Conservation (phyloP, 2,113 vertebrate genomes). For the Strigops habroptila region DNA sequence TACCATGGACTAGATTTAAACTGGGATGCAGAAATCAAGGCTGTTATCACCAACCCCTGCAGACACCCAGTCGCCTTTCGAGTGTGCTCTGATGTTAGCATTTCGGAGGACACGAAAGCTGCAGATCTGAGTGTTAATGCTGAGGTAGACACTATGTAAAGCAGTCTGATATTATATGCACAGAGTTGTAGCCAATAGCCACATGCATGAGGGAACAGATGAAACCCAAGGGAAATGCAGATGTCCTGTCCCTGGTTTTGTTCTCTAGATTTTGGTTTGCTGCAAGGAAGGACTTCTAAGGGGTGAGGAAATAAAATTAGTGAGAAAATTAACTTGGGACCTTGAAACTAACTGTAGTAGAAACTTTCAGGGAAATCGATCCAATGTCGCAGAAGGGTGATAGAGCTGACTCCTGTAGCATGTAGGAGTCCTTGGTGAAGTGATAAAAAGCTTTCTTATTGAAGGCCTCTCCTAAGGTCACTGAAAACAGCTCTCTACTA, state of each 20-base stretch:
- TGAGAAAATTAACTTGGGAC: constrained; percentile 27
- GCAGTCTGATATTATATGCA: constrained; percentile 51
- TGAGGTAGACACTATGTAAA: constrained; percentile 58
- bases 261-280: constrained; percentile 19
- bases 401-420: not conserved
- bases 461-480: not conserved
- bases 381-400: not conserved
- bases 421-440: constrained; percentile 7
- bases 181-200: constrained; percentile 42
- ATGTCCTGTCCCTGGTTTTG: constrained; percentile 35
- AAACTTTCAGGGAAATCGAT: not conserved
- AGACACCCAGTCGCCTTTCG: not conserved
- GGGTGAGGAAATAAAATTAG: constrained; percentile 4
- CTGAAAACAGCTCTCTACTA: not conserved
- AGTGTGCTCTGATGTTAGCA: not conserved
- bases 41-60: not conserved
- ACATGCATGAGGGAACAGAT: constrained; percentile 63
- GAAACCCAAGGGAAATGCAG: constrained; percentile 57
- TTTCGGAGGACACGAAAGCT: not conserved
- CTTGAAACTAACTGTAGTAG: constrained; percentile 18
- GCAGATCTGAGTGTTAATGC: not conserved
- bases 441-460: constrained; percentile 6
- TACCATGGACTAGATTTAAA: constrained; percentile 17
- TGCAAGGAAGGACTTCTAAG: not conserved
- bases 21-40: not conserved